These are phyloP conservation scores for Leistus spinibarbis DNA, from an alignment of 2,888 invertebrate species.

Conservation along the genomic window DNA sequence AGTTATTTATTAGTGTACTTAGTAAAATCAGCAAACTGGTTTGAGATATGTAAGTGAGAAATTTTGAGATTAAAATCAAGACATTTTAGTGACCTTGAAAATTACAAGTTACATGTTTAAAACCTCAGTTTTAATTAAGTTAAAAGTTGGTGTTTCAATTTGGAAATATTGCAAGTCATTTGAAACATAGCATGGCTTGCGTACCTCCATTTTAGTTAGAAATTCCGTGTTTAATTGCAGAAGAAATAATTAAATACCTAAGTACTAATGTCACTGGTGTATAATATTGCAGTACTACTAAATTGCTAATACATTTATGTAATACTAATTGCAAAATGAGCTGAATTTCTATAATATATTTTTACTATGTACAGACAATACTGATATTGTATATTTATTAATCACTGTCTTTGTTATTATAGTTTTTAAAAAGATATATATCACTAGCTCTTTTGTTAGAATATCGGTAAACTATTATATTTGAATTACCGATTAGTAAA, in stretches of 20 bases:
- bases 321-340: not conserved
- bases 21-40: constrained; percentile 19
- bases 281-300: not conserved
- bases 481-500: not conserved
- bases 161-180: not conserved
- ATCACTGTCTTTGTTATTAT: too few species aligned
- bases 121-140: not conserved
- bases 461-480: not conserved
- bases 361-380: not conserved
- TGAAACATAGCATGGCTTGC: not conserved
- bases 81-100: too few species aligned
- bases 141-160: not conserved
- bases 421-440: too few species aligned
- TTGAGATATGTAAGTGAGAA: constrained; percentile 22
- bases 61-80: too few species aligned
- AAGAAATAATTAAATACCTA: not conserved
- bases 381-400: not conserved
- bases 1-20: constrained; percentile 7
- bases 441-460: too few species aligned
- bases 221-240: not conserved
- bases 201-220: not conserved
- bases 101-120: too few species aligned
- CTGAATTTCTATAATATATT: not conserved
- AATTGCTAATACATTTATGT: too few species aligned
- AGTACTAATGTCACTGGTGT: not conserved